A percentile compares a stretch with the other conserved stretches of the same genome.
These are phyloP conservation scores for Siphonodentalium dalli DNA, from an alignment of 2,888 invertebrate species.

Conservation along the genomic window DNA sequence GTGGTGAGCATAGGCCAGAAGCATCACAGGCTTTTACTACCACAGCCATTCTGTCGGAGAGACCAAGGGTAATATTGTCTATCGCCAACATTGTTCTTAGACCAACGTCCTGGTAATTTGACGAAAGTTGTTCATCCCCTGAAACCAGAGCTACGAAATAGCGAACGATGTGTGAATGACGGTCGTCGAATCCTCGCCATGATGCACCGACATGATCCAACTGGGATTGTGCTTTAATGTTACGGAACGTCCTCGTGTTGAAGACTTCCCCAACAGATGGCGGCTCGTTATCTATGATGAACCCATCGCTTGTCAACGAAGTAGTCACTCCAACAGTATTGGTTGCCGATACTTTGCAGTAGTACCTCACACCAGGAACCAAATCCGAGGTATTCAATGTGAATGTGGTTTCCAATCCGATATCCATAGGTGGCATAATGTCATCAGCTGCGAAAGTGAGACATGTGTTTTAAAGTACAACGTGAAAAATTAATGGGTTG, in stretches of 20 bases:
- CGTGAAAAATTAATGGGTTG: too few relatives aligned
- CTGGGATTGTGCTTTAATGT: not conserved
- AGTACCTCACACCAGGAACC: not conserved
- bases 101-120: slow-evolving; percentile 17
- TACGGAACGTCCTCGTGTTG: not conserved
- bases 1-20: slow-evolving; percentile 33
- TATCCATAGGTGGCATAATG: not conserved
- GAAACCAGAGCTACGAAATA: not conserved
- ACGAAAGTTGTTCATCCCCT: too few relatives aligned
- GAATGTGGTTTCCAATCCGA: not conserved
- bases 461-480: not conserved
- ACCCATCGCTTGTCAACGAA: not conserved
- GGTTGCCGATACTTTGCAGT: not conserved
- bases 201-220: not conserved
- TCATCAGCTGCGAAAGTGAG: slow-evolving; percentile 1
- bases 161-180: not conserved
- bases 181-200: slow-evolving; percentile 8
- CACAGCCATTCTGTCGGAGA: slow-evolving; percentile 15
- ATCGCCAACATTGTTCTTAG: slow-evolving; percentile 7
- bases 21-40: slow-evolving; percentile 31
- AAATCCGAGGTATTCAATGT: not conserved
- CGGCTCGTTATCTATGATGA: slow-evolving; percentile 1
- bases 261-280: slow-evolving; percentile 2
- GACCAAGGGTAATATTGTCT: not conserved
- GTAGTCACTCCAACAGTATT: not conserved